Evolutionary conservation across 2,888 invertebrate genomes (phyloP).

Genomic region (Arrhopalites spinosus): DNA sequence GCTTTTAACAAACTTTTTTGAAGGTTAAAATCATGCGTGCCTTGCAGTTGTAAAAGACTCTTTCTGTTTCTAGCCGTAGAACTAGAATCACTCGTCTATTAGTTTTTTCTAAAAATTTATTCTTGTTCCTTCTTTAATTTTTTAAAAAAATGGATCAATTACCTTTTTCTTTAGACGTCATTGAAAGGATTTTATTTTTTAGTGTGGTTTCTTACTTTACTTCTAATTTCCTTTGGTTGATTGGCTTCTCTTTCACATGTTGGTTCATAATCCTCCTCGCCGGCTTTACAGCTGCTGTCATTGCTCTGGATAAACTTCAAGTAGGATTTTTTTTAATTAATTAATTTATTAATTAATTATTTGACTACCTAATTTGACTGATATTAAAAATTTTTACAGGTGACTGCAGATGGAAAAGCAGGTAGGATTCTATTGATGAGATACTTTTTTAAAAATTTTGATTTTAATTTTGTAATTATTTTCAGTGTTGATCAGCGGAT

Average conservation of each 20-base stretch:
- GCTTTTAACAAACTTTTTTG: too few relatives aligned
- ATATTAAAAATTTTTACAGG: constrained; percentile 62
- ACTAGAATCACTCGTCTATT: neutral
- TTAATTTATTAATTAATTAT: neutral
- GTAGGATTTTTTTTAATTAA: neutral
- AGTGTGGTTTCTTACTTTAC: constrained; percentile 22
- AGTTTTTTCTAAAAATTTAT: neutral
- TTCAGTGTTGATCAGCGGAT: constrained; percentile 77
- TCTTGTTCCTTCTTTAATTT: neutral
- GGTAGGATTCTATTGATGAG: too few relatives aligned
- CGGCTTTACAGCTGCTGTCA: constrained; percentile 1
- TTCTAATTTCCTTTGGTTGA: constrained; percentile 18
- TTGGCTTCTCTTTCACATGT: constrained; percentile 17
- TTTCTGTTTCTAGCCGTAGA: neutral
- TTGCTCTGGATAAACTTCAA: constrained; percentile 9
- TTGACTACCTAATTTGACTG: neutral
- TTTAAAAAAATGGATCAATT: constrained; percentile 14
- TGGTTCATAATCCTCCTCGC: constrained; percentile 14
- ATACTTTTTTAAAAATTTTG: too few relatives aligned
- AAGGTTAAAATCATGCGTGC: constrained; percentile 4
- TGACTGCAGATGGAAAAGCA: constrained; percentile 79
- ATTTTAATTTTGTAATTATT: too few relatives aligned
- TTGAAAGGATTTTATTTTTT: constrained; percentile 19
- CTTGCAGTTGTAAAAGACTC: neutral
- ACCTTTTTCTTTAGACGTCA: constrained; percentile 20